A percentile compares a stretch with the other conserved stretches of the same genome.
These are phyloP conservation scores for Ganaspis sp. DNA, from an alignment of 1,140 invertebrate genomes.

Conservation along the genomic window DNA sequence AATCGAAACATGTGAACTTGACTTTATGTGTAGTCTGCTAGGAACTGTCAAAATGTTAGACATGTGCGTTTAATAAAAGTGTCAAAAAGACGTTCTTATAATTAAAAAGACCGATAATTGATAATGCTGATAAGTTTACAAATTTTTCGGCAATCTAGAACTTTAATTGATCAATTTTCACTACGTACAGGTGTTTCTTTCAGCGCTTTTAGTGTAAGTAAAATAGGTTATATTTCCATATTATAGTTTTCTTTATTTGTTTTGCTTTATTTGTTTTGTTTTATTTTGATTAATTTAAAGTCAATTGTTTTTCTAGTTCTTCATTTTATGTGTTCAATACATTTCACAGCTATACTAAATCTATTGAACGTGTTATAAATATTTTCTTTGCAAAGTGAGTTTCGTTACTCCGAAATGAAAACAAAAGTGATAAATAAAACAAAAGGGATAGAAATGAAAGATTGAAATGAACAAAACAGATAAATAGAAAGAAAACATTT, in stretches of 20 bases:
- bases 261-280: not conserved
- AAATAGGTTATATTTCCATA: not conserved
- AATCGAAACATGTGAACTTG: not conserved
- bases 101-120: not conserved
- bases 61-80: constrained; percentile 12
- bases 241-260: not conserved
- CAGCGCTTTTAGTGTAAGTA: not conserved
- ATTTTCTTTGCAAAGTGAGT: too few species aligned
- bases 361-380: too few species aligned
- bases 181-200: not conserved
- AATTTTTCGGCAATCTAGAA: not conserved
- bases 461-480: too few species aligned
- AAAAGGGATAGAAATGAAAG: too few species aligned
- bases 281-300: not conserved
- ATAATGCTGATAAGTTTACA: not conserved
- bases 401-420: too few species aligned
- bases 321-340: too few species aligned
- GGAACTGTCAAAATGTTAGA: not conserved
- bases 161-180: not conserved
- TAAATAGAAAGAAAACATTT: too few species aligned
- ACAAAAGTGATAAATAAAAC: too few species aligned
- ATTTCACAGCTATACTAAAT: too few species aligned
- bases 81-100: not conserved
- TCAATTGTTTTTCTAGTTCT: too few species aligned
- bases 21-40: not conserved